Conservation (phyloP, 2,113 vertebrate species). For the Python bivittatus region DNA sequence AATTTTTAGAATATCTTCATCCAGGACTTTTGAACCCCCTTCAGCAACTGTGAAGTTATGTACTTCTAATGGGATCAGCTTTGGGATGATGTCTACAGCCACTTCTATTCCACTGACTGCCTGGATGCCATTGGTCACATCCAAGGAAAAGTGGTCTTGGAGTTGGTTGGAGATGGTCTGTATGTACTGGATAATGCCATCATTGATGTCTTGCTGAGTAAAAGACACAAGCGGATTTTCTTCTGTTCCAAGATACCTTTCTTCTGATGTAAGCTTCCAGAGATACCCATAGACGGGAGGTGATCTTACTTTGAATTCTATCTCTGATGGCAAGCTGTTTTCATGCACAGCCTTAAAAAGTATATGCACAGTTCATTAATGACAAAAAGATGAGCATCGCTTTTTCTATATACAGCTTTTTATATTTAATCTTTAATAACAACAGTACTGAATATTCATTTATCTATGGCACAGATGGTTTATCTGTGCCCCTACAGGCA, state of each 20-base stretch:
- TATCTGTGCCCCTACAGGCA: neutral
- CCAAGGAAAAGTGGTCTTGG: slow-evolving; percentile 77
- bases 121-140: slow-evolving; percentile 79
- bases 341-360: slow-evolving; percentile 81
- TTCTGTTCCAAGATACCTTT: slow-evolving; percentile 65
- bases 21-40: slow-evolving; percentile 79
- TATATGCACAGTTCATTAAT: slow-evolving; percentile 39
- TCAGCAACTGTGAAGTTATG: slow-evolving; percentile 84
- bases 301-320: slow-evolving; percentile 76
- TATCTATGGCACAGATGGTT: neutral
- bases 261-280: slow-evolving; percentile 70
- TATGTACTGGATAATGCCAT: slow-evolving; percentile 83
- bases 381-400: neutral
- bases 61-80: slow-evolving; percentile 79
- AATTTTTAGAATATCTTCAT: slow-evolving; percentile 79
- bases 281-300: slow-evolving; percentile 80
- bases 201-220: slow-evolving; percentile 81
- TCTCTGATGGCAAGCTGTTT: slow-evolving; percentile 81
- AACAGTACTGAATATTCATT: neutral
- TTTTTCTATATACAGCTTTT: slow-evolving; percentile 7
- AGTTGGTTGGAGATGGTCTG: slow-evolving; percentile 72
- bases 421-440: neutral
- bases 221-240: slow-evolving; percentile 77
- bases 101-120: slow-evolving; percentile 75
- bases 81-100: slow-evolving; percentile 81